These are phyloP conservation scores for Sorex maritimensis DNA, from an alignment of 2,797 vertebrate species.

Conservation along the genomic window DNA sequence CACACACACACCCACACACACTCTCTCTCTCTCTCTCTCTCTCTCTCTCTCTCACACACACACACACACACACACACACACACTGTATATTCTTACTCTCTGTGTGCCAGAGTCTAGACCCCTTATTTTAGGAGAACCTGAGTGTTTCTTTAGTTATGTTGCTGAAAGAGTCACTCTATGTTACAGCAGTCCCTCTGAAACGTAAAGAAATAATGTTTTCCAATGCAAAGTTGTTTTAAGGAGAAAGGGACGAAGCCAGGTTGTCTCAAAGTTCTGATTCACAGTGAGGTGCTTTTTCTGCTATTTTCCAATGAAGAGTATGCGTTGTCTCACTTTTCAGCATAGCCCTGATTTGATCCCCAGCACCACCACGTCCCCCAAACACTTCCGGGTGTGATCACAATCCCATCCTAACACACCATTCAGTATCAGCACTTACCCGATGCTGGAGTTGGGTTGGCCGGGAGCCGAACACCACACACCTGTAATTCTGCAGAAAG, in stretches of 20 bases:
- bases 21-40: too few relatives aligned
- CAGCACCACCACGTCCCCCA: too few relatives aligned
- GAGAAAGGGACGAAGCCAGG: slow-evolving; percentile 26
- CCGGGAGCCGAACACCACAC: background rate
- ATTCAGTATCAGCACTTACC: background rate
- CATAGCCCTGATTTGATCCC: background rate
- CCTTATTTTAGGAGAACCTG: slow-evolving; percentile 7
- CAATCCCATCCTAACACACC: background rate
- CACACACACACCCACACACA: too few relatives aligned
- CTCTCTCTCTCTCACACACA: too few relatives aligned
- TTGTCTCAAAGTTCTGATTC: slow-evolving; percentile 1
- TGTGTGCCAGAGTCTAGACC: background rate
- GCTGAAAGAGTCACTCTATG: slow-evolving; percentile 7
- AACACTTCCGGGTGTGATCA: too few relatives aligned
- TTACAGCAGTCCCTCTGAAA: slow-evolving; percentile 40
- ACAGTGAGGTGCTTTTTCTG: slow-evolving; percentile 43
- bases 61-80: background rate
- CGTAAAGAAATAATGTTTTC: background rate
- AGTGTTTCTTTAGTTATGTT: background rate
- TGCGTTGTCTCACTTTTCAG: background rate
- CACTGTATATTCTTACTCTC: background rate
- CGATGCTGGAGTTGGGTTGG: background rate
- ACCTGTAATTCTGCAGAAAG: slow-evolving; percentile 32
- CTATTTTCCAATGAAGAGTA: slow-evolving; percentile 36
- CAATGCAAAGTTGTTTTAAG: slow-evolving; percentile 39